phyloP scores from a whole-genome alignment of 1,140 invertebrate genomes.

The Sarcophaga bullata region DNA sequence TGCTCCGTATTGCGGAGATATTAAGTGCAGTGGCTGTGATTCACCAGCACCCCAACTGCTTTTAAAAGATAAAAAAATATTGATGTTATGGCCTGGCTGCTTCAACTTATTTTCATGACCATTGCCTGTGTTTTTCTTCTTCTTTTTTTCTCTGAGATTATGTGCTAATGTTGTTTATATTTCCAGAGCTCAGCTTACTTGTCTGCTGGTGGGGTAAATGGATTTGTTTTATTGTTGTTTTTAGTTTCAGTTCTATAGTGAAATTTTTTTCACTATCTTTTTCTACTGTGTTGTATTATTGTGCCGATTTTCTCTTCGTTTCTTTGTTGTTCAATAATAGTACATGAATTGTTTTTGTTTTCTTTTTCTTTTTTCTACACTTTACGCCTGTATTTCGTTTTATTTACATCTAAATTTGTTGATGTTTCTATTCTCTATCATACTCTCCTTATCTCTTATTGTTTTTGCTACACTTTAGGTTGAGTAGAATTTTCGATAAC shows the following conservation, averaged over 20 bases:
- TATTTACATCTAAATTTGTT: slow-evolving; percentile 12
- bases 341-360: background rate
- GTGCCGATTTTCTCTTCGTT: background rate
- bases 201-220: background rate
- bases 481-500: background rate
- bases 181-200: background rate
- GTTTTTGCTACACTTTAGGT: background rate
- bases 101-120: slow-evolving; percentile 9
- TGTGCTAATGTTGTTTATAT: background rate
- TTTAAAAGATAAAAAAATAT: background rate
- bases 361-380: background rate
- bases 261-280: slow-evolving; percentile 7
- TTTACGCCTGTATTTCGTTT: background rate
- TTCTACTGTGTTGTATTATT: background rate
- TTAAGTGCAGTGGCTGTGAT: background rate
- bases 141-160: background rate
- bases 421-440: background rate
- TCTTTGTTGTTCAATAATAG: slow-evolving; percentile 3
- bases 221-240: background rate
- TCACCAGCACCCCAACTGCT: background rate
- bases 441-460: background rate
- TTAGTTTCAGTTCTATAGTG: background rate
- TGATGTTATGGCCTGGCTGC: background rate
- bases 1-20: background rate
- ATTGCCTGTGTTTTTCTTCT: background rate